Percentiles rank a stretch among this genome's conserved stretches.
Conservation (phyloP, 2,888 invertebrate genomes). For the Plusia festucae region DNA sequence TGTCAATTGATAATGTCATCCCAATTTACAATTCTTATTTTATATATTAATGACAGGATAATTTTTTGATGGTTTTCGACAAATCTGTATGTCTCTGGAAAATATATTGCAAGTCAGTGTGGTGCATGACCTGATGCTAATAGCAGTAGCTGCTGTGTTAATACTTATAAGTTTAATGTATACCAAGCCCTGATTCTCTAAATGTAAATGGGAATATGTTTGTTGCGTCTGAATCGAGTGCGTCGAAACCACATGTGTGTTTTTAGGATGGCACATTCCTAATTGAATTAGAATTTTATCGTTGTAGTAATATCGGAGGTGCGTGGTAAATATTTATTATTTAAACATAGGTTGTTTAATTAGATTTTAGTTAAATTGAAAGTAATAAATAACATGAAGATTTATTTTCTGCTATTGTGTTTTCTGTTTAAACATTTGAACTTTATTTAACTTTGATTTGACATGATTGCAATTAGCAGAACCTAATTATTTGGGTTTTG, state of each 20-base stretch:
- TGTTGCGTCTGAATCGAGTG: slow-evolving; percentile 45
- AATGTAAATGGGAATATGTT: slow-evolving; percentile 25
- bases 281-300: slow-evolving; percentile 59
- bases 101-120: slow-evolving; percentile 5
- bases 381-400: slow-evolving; percentile 55
- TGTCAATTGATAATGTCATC: background rate
- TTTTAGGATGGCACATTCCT: slow-evolving; percentile 71
- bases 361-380: slow-evolving; percentile 62
- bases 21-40: background rate
- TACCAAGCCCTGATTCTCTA: slow-evolving; percentile 35
- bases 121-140: slow-evolving; percentile 13
- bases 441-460: slow-evolving; percentile 18
- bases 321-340: slow-evolving; percentile 80
- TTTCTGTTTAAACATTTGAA: slow-evolving; percentile 39
- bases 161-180: slow-evolving; percentile 50
- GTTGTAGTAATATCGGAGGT: slow-evolving; percentile 70
- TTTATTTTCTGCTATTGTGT: slow-evolving; percentile 49
- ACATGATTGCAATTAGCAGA: slow-evolving; percentile 43
- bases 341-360: slow-evolving; percentile 69
- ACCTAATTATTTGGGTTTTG: slow-evolving; percentile 39
- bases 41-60: slow-evolving; percentile 1
- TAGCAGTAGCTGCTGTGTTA: slow-evolving; percentile 58
- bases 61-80: slow-evolving; percentile 1
- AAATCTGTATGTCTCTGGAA: background rate
- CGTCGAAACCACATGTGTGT: slow-evolving; percentile 51